phyloP scores from a whole-genome alignment of 2,797 vertebrate genomes.

The Eulemur albifrons region DNA sequence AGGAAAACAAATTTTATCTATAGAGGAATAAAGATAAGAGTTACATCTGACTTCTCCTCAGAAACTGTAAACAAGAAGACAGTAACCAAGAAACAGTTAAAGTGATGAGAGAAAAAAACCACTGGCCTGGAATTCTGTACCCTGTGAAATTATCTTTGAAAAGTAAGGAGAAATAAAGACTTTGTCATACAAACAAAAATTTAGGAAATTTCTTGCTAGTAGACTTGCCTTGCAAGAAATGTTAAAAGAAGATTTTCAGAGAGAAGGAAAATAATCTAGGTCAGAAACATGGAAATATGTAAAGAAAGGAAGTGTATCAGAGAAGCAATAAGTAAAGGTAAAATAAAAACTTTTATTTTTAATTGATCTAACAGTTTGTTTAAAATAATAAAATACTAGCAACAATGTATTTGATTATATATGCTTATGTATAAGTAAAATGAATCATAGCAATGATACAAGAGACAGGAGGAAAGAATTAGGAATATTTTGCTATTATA shows the following conservation, averaged over 20 bases:
- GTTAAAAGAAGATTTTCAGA: background rate
- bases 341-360: background rate
- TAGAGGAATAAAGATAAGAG: background rate
- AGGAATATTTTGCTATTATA: background rate
- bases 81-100: background rate
- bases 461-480: background rate
- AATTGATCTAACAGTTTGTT: background rate
- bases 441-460: background rate
- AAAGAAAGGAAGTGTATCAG: background rate
- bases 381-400: background rate
- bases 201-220: background rate
- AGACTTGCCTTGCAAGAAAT: background rate
- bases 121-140: background rate
- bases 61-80: background rate
- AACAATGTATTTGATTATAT: background rate
- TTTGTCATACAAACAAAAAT: background rate
- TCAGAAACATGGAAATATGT: background rate
- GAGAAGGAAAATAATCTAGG: background rate
- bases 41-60: background rate
- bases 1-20: background rate
- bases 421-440: background rate
- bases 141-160: background rate
- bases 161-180: background rate
- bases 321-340: background rate
- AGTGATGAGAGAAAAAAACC: background rate